These are phyloP conservation scores for Autographa gamma DNA, from an alignment of 2,888 invertebrate genomes.

Conservation along the genomic window DNA sequence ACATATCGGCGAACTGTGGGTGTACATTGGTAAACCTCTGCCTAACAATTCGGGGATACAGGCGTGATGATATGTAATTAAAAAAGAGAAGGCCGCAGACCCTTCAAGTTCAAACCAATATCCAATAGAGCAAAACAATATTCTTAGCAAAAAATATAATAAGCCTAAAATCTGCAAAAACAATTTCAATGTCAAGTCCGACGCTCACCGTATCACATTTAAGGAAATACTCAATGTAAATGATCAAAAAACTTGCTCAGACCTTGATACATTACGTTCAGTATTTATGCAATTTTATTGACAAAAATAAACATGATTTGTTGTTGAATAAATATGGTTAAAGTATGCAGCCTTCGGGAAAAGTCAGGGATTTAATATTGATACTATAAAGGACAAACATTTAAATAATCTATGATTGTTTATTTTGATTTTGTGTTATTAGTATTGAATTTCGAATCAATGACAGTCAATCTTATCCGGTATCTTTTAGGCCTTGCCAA, in stretches of 20 bases:
- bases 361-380: not conserved
- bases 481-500: not conserved
- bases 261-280: conserved; percentile 4
- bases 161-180: not conserved
- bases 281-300: conserved; percentile 4
- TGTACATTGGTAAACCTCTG: too few relatives aligned
- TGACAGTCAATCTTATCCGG: not conserved
- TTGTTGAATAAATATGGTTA: not conserved
- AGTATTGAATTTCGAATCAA: not conserved
- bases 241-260: not conserved
- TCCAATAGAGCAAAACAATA: too few relatives aligned
- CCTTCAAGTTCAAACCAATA: too few relatives aligned
- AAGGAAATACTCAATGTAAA: conserved; percentile 2
- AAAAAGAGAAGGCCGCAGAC: too few relatives aligned
- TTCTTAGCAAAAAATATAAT: too few relatives aligned
- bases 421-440: not conserved
- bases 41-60: too few relatives aligned
- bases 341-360: not conserved
- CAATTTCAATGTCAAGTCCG: not conserved
- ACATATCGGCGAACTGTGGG: too few relatives aligned
- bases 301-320: not conserved
- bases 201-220: conserved; percentile 1
- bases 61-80: too few relatives aligned
- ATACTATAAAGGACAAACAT: not conserved
- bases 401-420: not conserved